Percentiles rank a stretch among this genome's conserved stretches.
Conservation (phyloP, 1,140 invertebrate species). For the Dendrolimus punctatus region DNA sequence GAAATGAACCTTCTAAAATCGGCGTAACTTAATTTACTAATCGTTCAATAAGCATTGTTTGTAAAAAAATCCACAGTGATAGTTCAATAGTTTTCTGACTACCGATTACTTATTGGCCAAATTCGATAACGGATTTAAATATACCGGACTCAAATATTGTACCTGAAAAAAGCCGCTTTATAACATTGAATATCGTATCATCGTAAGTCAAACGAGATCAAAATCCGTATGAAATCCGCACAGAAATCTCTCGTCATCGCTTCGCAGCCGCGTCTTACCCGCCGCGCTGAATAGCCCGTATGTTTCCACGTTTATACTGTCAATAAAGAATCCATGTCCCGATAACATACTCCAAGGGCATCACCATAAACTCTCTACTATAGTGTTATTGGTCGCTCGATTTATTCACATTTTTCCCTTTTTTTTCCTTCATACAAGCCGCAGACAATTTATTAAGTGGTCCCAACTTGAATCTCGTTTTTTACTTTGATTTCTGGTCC, state of each 20-base stretch:
- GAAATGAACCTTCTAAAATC: no score
- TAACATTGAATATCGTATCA: not conserved
- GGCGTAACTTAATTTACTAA: no score
- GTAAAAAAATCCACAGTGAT: no score
- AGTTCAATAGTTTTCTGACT: no score
- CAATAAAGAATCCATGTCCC: conserved; percentile 42
- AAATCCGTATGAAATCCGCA: no score
- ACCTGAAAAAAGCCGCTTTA: not conserved
- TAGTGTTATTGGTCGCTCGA: conserved; percentile 57
- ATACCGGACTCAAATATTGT: not conserved
- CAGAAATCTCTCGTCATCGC: not conserved
- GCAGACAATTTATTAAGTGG: conserved; percentile 51
- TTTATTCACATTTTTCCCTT: conserved; percentile 32
- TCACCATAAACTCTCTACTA: conserved; percentile 54
- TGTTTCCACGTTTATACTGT: conserved; percentile 37
- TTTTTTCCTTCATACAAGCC: conserved; percentile 24
- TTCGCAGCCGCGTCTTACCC: no score
- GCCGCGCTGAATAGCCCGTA: conserved; percentile 12
- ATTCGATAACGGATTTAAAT: no score
- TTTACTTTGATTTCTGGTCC: conserved; percentile 27
- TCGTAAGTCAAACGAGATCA: not conserved
- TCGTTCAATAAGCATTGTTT: no score
- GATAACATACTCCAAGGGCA: conserved; percentile 43
- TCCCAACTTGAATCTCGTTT: conserved; percentile 24
- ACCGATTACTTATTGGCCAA: no score